A percentile compares a stretch with the other conserved stretches of the same genome.
These are phyloP conservation scores for Sebastes oblongus DNA, from an alignment of 2,797 vertebrate species.

Conservation along the genomic window DNA sequence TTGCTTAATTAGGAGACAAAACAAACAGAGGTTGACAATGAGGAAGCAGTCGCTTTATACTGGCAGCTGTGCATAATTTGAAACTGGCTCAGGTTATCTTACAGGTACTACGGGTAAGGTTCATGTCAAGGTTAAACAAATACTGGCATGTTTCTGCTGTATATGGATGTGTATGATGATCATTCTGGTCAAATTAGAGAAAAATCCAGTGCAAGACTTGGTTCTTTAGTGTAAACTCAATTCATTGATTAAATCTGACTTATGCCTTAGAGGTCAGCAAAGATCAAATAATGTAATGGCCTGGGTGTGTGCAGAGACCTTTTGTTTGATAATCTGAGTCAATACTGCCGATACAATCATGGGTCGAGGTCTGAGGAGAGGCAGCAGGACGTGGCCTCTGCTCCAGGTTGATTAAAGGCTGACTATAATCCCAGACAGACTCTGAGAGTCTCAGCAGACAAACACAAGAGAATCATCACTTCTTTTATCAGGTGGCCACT, in stretches of 20 bases:
- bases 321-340: constrained; percentile 41
- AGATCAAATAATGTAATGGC: constrained; percentile 31
- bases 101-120: constrained; percentile 21
- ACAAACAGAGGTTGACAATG: constrained; percentile 66
- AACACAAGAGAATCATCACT: constrained; percentile 5
- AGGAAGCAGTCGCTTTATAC: constrained; percentile 41
- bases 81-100: background rate
- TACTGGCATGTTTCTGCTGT: background rate
- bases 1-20: constrained; percentile 79
- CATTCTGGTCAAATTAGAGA: background rate
- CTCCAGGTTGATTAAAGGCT: constrained; percentile 47
- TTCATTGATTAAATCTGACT: constrained; percentile 28
- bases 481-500: constrained; percentile 29
- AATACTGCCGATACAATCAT: constrained; percentile 51
- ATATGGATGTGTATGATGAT: background rate
- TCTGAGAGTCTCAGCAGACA: constrained; percentile 27
- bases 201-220: background rate
- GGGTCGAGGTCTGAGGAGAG: constrained; percentile 4
- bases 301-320: constrained; percentile 1
- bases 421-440: constrained; percentile 19
- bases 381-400: constrained; percentile 1
- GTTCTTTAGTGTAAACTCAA: constrained; percentile 5
- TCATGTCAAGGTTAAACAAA: background rate
- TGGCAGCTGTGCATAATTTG: constrained; percentile 9
- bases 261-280: background rate